phyloP scores from a whole-genome alignment of 2,888 invertebrate genomes.

The Alitta virens region DNA sequence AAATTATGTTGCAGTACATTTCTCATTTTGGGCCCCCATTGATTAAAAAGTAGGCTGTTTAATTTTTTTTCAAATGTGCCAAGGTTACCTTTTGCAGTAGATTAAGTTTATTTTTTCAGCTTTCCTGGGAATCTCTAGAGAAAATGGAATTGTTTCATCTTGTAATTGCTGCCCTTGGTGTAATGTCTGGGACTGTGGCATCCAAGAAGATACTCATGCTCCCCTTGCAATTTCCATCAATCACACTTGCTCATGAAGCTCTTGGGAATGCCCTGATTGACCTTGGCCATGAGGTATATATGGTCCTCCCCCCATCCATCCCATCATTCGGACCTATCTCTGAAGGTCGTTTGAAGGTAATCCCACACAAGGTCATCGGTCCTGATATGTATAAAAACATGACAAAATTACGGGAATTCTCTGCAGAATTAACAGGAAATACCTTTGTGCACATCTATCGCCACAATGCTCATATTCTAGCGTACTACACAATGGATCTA shows the following conservation, averaged over 20 bases:
- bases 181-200: too few relatives aligned
- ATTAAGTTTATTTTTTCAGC: too few relatives aligned
- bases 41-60: too few relatives aligned
- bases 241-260: not conserved
- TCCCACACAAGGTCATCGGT: not conserved
- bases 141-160: too few relatives aligned
- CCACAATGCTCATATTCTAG: not conserved
- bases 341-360: not conserved
- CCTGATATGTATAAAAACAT: constrained; percentile 1
- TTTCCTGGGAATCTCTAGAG: too few relatives aligned
- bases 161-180: too few relatives aligned
- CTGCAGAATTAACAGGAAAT: not conserved
- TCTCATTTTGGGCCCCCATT: too few relatives aligned
- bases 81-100: too few relatives aligned
- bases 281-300: constrained; percentile 21
- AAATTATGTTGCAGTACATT: too few relatives aligned
- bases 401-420: not conserved
- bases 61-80: too few relatives aligned
- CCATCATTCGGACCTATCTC: constrained; percentile 1
- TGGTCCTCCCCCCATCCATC: constrained; percentile 6
- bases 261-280: constrained; percentile 9
- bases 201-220: constrained; percentile 7
- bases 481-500: constrained; percentile 10
- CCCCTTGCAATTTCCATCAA: constrained; percentile 14
- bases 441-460: constrained; percentile 8